Base-by-base conservation (phyloP, 2,888 invertebrate genomes). In the Trichogramma dendrolimi region DNA sequence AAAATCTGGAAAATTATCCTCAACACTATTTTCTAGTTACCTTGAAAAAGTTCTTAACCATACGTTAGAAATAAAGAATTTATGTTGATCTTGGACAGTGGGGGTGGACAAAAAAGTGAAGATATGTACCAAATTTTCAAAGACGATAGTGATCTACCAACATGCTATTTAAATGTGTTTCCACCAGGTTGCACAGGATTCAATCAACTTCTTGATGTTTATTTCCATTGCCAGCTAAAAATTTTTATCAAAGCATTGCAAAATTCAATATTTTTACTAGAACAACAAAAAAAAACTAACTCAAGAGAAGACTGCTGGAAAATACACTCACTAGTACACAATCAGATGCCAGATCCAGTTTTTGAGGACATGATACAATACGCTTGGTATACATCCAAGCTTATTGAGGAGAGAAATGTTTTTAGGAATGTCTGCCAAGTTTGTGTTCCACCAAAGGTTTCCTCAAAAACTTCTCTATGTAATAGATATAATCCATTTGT, bases 1-100 rank as follows among this genome's bases (percentile, higher is more conserved):
- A 14, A 64, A 62, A 58, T 66, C 58, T 7, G 61, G 59, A 43
- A 64, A 66, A 52, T 46, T 64, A 4, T 64, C 64, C 4, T 60
- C 44, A 55, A 41, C 46, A 8, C 56, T 59, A n/a, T 56, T 50
- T n/a, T n/a, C 41, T 46, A 27, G 10, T 8, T 56, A 50, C 41
- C 11, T 48, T 14, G 6, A 49, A 10, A 47, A 46, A 5, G 40
- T 46, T 4, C 8, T 58, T 10, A 48, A 14, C 50, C 53, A 14
- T 49, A 43, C 46, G 50, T 44, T 4, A 6, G 44, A 47, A 42
- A 61, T 46, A 43, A 48, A 7, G 10, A 56, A n/a, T 58, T 61
- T 53, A 6, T 53, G 10, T 39, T 61, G 5, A 41, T 60, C 14
- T 11, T 60, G n/a, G 51, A 60, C 38, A 50, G 55, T 7, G 55